A percentile compares a stretch with the other conserved stretches of the same genome.
These are phyloP conservation scores for Telenomus remus DNA, from an alignment of 1,140 invertebrate genomes.

Conservation along the genomic window DNA sequence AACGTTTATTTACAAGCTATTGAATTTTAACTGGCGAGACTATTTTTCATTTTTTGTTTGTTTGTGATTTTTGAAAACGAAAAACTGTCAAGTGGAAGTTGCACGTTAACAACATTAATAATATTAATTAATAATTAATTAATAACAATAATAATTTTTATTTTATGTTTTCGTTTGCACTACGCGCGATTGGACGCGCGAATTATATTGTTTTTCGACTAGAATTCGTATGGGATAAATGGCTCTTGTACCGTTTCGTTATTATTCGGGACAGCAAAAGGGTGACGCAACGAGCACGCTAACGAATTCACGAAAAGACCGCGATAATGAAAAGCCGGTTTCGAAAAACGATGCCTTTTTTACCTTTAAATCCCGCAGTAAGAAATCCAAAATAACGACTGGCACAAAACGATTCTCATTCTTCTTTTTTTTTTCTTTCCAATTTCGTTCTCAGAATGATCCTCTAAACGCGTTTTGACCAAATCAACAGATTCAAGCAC, in stretches of 20 bases:
- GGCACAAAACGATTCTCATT: slow-evolving; percentile 21
- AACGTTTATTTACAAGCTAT: too few relatives aligned
- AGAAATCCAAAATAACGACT: slow-evolving; percentile 40
- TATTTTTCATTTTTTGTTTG: too few relatives aligned
- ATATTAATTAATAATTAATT: slow-evolving; percentile 61
- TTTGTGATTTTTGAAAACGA: too few relatives aligned
- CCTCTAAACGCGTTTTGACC: too few relatives aligned
- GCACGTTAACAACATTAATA: slow-evolving; percentile 12
- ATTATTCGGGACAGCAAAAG: slow-evolving; percentile 56
- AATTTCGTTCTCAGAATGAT: not conserved
- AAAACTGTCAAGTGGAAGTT: too few relatives aligned
- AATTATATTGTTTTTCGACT: slow-evolving; percentile 74
- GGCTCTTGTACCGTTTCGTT: slow-evolving; percentile 69
- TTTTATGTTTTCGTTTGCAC: slow-evolving; percentile 51
- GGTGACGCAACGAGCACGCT: slow-evolving; percentile 54
- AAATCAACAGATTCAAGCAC: too few relatives aligned
- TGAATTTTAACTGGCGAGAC: too few relatives aligned
- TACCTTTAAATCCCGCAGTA: slow-evolving; percentile 29
- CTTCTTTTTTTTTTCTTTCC: slow-evolving; percentile 1
- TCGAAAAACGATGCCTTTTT: slow-evolving; percentile 35
- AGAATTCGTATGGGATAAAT: slow-evolving; percentile 74
- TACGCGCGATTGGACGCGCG: slow-evolving; percentile 59
- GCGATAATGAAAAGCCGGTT: slow-evolving; percentile 56
- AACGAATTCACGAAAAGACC: slow-evolving; percentile 53
- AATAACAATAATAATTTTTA: slow-evolving; percentile 60